Base-by-base conservation (phyloP, 1,140 invertebrate species). In the Globodera ellingtonae region DNA sequence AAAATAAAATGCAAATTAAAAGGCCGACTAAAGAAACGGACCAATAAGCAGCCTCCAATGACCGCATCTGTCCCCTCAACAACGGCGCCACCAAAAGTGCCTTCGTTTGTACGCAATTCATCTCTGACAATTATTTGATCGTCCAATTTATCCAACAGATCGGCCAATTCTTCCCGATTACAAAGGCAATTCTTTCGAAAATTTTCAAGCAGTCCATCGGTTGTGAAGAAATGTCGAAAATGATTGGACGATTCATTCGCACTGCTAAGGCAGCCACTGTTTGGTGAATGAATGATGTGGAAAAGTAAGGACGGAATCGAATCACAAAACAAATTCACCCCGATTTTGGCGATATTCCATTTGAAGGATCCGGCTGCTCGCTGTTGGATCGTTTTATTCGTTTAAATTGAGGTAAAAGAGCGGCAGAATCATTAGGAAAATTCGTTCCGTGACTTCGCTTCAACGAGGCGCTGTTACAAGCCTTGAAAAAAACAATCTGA, bases 151-250 rank as follows among this genome's bases (percentile, higher is more conserved):
- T 79, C 78, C 56, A 52, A 79, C 21, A 79, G 35, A 21, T 82
- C 48, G n/a, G 78, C 44, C n/a, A 79, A 59, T 80, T 78, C 44
- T 8, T 56, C 48, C 35, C 24, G 56, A 47, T 81, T 46, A 48
- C 80, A 81, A n/a, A 81, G 71, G 47, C 78, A 70, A 66, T 81
- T 81, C 35, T 71, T 44, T 70, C 72, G 67, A 71, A 81, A 81
- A 72, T 81, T 81, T 50, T 81, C 78, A n/a, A 81, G 4, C 46
- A 81, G n/a, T 44, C 65, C 80, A n/a, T 81, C 66, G 47, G 59
- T 72, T 13, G 72, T 80, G 59, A 71, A 80, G 46, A 81, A 70
- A 72, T 65, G 52, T 44, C 72, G 78, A 70, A 66, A 72, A 21
- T 81, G 48, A 24, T 67, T 76, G 47, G 73, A 66, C 10, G 75